Percentiles rank a stretch among this genome's conserved stretches.
Conservation (phyloP, 2,797 vertebrate genomes). For the Acipenser transmontanus region DNA sequence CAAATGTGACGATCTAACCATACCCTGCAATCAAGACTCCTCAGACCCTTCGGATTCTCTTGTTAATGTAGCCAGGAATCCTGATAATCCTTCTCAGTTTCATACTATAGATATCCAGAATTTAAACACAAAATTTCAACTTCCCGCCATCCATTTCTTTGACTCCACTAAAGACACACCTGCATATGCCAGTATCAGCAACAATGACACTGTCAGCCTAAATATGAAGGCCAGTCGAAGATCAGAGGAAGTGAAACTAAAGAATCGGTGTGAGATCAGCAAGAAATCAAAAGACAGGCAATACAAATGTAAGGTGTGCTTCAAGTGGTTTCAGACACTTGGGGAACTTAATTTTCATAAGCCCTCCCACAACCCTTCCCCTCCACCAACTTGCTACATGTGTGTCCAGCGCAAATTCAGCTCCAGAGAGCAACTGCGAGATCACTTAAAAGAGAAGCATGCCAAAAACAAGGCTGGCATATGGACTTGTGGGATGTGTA, state of each 20-base stretch:
- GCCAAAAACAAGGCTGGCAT: conserved; percentile 82
- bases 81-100: conserved; percentile 47
- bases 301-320: conserved; percentile 94
- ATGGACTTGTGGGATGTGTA: conserved; percentile 98
- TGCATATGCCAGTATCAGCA: conserved; percentile 30
- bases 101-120: conserved; percentile 67
- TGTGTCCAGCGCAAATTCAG: conserved; percentile 95
- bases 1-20: conserved; percentile 41
- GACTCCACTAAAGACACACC: conserved; percentile 56
- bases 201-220: conserved; percentile 33
- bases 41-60: conserved; percentile 36
- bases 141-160: conserved; percentile 70
- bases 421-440: conserved; percentile 86
- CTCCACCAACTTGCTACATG: conserved; percentile 96
- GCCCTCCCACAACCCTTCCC: conserved; percentile 87
- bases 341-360: conserved; percentile 93
- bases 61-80: conserved; percentile 25
- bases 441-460: conserved; percentile 90
- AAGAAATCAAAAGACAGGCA: conserved; percentile 79
- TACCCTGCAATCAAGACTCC: conserved; percentile 29
- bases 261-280: conserved; percentile 56
- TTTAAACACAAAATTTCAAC: conserved; percentile 68
- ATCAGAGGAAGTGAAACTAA: conserved; percentile 50
- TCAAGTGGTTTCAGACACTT: conserved; percentile 86
- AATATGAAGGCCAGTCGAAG: conserved; percentile 50